Base-by-base conservation (phyloP, 2,797 vertebrate species). In the Catostomus latipinnis region DNA sequence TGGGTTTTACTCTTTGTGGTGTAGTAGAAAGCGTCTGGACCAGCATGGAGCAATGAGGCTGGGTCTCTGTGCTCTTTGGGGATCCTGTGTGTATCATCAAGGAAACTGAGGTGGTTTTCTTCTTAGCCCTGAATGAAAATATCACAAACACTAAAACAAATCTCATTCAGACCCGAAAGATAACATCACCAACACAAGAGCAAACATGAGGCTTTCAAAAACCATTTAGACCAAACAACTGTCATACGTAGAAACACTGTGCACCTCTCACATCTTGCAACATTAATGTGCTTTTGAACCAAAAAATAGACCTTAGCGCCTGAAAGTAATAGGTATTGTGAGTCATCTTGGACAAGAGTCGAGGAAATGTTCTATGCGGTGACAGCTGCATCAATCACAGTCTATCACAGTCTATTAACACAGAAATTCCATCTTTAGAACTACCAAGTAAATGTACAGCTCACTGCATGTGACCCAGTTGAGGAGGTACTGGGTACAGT, bases 31-130 rank as follows among this genome's bases (percentile, higher is more conserved):
- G 87, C 7, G 96, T 92, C 69, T 99, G 97, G 82, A 98, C 96
- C 88, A 99, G 92, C 48, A 96, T 94, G 61, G 96, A 96, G 75
- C 92, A 92, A 49, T 84, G 92, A 68, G 93, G 88, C 9, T 84
- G 87, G 61, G 93, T 94, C 68, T 97, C 94, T 1, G 94, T 87
- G 80, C 93, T 93, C 90, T 96, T 97, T 45, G 97, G 96, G 12
- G 96, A 94, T 34, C 96, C 93, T 0, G 96, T 94, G 70, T 96
- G 97, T 87, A 98, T 98, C 6, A 97, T 99, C 88, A 99, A 89
- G 61, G 97, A 99, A 90, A 99, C 95, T 0, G 97, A 98, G 14
- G 96, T 95, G 1, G 92, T 97, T 93, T 99, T 99, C 94, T 97
- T 99, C 85, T 98, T 96, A 70, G 92, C 92, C 87, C 97, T 99